Conservation (phyloP, 1,140 invertebrate species). For the Yoshiicerus persimilis region DNA sequence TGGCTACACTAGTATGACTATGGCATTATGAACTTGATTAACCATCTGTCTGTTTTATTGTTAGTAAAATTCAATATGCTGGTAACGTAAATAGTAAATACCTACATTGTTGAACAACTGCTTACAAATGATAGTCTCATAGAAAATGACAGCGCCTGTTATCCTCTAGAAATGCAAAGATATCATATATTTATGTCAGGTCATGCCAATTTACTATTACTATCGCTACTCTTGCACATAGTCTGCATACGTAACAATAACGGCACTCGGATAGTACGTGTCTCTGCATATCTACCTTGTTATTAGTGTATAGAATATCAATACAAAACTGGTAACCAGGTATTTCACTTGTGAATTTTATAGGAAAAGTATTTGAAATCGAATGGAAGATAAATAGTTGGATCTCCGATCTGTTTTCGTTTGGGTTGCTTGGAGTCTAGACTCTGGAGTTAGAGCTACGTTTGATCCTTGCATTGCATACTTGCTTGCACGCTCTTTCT, state of each 20-base stretch:
- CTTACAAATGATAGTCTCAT: not conserved
- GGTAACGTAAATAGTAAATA: not conserved
- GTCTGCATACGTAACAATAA: too few relatives aligned
- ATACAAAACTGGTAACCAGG: too few relatives aligned
- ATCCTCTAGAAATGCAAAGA: not conserved
- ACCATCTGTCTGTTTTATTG: not conserved
- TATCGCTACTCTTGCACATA: not conserved
- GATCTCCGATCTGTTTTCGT: not conserved
- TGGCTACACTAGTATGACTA: too few relatives aligned
- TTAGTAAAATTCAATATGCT: not conserved
- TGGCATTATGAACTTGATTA: not conserved
- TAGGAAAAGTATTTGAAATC: not conserved
- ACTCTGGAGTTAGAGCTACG: not conserved
- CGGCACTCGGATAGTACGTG: too few relatives aligned
- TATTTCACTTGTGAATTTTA: not conserved
- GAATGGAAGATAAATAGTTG: not conserved
- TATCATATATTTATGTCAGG: too few relatives aligned
- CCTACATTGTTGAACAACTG: not conserved
- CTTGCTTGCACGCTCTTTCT: not conserved
- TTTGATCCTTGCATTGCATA: not conserved
- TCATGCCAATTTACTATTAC: not conserved
- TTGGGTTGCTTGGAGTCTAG: not conserved
- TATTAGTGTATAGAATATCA: not conserved
- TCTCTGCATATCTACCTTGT: too few relatives aligned
- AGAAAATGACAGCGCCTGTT: not conserved